These are phyloP conservation scores for Erythrocercus mccallii DNA, from an alignment of 2,113 vertebrate species.

Conservation along the genomic window DNA sequence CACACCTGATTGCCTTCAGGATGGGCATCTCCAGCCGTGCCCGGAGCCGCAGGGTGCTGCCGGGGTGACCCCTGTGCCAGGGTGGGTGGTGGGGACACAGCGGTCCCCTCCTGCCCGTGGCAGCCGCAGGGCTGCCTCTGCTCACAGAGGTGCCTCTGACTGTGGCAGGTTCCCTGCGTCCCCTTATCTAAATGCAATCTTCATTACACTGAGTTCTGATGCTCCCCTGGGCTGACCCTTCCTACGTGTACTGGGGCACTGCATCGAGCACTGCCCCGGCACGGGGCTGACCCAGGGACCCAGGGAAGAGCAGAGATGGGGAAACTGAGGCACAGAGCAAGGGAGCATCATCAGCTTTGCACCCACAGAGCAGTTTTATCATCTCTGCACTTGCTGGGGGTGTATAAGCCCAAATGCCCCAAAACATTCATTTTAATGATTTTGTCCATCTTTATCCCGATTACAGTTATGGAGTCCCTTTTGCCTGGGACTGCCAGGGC, in stretches of 20 bases:
- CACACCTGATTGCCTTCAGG: rapidly evolving
- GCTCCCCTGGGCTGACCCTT: background rate
- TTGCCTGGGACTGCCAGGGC: rapidly evolving
- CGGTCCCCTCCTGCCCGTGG: rapidly evolving
- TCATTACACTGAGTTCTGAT: background rate
- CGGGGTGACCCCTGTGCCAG: rapidly evolving
- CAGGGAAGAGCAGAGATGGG: background rate
- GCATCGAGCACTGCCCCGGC: rapidly evolving
- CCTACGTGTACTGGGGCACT: rapidly evolving
- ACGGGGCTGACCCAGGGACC: rapidly evolving
- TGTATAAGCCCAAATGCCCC: background rate
- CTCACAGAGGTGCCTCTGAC: background rate
- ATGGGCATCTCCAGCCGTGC: background rate
- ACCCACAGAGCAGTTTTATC: background rate
- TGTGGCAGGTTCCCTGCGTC: background rate
- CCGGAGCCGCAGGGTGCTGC: background rate
- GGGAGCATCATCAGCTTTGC: background rate
- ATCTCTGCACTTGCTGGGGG: rapidly evolving
- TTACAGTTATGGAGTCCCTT: rapidly evolving
- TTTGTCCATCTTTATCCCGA: background rate
- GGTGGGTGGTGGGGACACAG: rapidly evolving
- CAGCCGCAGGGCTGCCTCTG: background rate
- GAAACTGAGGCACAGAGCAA: conserved; percentile 7
- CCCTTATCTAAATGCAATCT: background rate
- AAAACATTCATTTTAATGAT: rapidly evolving